These are phyloP conservation scores for Trilocha varians DNA, from an alignment of 2,888 invertebrate genomes.

Conservation along the genomic window DNA sequence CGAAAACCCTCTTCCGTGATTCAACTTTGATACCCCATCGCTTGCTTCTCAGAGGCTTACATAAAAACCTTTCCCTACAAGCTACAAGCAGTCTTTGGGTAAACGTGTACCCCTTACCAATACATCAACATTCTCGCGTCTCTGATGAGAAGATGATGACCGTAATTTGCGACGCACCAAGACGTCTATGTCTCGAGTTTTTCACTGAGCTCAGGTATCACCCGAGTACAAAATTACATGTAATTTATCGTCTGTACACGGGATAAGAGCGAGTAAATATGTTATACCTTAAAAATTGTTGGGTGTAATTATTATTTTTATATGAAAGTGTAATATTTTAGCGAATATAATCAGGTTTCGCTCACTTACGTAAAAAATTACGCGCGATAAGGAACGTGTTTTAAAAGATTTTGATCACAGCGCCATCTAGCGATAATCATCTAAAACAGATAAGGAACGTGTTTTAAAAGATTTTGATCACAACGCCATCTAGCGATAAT, in stretches of 20 bases:
- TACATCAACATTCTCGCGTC: constrained; percentile 69
- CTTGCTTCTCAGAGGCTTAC: not conserved
- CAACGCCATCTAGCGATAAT: too few species aligned
- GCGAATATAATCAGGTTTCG: too few species aligned
- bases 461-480: too few species aligned
- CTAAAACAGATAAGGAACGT: too few species aligned
- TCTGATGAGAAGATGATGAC: constrained; percentile 73
- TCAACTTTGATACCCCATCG: too few species aligned
- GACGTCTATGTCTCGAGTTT: constrained; percentile 73
- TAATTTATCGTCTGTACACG: constrained; percentile 65
- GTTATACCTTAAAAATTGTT: constrained; percentile 12
- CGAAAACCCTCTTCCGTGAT: too few species aligned
- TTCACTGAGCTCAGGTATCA: constrained; percentile 71
- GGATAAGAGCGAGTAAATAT: constrained; percentile 26
- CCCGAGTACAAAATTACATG: constrained; percentile 68
- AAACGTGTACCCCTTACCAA: constrained; percentile 31
- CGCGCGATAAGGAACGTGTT: too few species aligned
- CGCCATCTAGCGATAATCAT: too few species aligned
- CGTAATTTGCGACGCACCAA: constrained; percentile 73
- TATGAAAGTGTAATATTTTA: too few species aligned
- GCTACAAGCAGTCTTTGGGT: not conserved
- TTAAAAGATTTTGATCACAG: too few species aligned
- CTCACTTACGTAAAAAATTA: too few species aligned
- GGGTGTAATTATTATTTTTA: not conserved
- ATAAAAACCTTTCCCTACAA: not conserved